These are phyloP conservation scores for Drosophila prosaltans DNA, from an alignment of 1,140 invertebrate genomes.

Conservation along the genomic window DNA sequence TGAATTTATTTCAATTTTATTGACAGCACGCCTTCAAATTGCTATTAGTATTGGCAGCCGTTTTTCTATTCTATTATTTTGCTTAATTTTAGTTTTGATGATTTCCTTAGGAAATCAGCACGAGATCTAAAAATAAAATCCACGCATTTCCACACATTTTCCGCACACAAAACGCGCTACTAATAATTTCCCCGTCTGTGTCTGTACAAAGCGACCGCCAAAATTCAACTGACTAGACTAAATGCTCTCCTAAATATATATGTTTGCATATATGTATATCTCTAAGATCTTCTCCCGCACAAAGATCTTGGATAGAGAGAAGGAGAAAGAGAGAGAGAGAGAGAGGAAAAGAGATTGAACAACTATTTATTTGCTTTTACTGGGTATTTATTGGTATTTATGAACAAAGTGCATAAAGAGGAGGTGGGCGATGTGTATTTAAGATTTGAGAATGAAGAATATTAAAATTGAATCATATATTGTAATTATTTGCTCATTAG, in stretches of 20 bases:
- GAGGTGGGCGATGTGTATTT: conserved; percentile 15
- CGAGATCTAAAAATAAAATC: conserved; percentile 46
- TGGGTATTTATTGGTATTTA: conserved; percentile 38
- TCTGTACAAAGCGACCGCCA: conserved; percentile 50
- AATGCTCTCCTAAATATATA: conserved; percentile 25
- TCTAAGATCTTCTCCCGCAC: not conserved
- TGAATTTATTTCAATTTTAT: conserved; percentile 12
- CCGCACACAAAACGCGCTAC: conserved; percentile 4
- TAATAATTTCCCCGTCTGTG: conserved; percentile 31
- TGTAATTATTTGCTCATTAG: not conserved
- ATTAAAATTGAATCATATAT: not conserved
- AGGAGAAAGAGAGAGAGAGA: not conserved
- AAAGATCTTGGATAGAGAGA: conserved; percentile 7
- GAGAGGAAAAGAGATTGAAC: not conserved
- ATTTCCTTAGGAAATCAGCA: conserved; percentile 36
- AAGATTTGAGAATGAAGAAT: not conserved
- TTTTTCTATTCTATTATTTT: not conserved
- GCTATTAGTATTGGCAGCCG: conserved; percentile 44
- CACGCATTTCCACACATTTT: conserved; percentile 52
- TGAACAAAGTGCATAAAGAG: conserved; percentile 27
- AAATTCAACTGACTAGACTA: conserved; percentile 54
- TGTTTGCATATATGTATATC: conserved; percentile 13
- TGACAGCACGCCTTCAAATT: conserved; percentile 6
- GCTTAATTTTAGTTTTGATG: not conserved
- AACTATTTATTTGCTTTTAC: conserved; percentile 7